Evolutionary conservation across 1,140 invertebrate genomes (phyloP).

Genomic region (Metopolophium dirhodum): DNA sequence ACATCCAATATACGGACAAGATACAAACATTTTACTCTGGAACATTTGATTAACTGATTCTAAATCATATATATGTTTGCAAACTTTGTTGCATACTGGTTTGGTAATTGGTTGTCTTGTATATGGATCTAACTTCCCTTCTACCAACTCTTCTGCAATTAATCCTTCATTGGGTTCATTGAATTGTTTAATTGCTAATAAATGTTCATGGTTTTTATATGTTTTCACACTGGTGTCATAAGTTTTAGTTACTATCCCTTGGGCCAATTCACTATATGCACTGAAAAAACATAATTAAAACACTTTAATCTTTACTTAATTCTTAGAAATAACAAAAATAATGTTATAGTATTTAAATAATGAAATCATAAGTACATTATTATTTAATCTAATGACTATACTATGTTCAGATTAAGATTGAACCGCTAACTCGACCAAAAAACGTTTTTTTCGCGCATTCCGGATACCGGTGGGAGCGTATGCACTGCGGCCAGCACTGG

Average conservation of each 20-base stretch:
- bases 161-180: neutral
- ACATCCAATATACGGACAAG: conserved; percentile 49
- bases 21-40: neutral
- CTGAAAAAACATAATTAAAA: neutral
- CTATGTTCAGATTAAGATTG: no score
- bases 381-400: no score
- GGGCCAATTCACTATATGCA: neutral
- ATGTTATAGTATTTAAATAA: neutral
- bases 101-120: neutral
- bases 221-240: neutral
- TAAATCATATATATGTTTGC: conserved; percentile 49
- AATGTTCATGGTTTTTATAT: conserved; percentile 48
- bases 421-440: no score
- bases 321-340: neutral
- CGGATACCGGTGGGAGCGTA: no score
- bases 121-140: conserved; percentile 30
- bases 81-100: conserved; percentile 18
- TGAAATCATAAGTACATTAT: no score
- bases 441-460: no score
- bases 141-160: neutral
- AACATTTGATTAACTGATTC: conserved; percentile 43
- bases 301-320: neutral
- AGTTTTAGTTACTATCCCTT: neutral
- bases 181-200: conserved; percentile 34
- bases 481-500: no score